These are phyloP conservation scores for Microtus richardsoni DNA, from an alignment of 2,113 vertebrate genomes.

Conservation along the genomic window DNA sequence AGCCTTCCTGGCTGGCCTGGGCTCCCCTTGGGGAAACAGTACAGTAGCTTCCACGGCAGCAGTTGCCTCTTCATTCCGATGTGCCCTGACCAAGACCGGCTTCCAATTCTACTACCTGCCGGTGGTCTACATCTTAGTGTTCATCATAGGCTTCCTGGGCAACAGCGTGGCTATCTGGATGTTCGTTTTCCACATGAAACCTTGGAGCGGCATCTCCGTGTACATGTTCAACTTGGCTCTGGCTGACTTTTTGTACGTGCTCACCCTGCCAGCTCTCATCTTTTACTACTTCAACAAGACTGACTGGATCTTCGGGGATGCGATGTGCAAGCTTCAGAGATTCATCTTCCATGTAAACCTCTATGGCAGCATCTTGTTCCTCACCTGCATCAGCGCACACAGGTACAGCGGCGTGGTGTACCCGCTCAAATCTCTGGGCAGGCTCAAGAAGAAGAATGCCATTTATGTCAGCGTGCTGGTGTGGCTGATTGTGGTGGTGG, in stretches of 20 bases:
- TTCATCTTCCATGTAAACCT: conserved; percentile 99
- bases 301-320: conserved; percentile 97
- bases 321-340: conserved; percentile 95
- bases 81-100: conserved; percentile 96
- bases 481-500: conserved; percentile 92
- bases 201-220: conserved; percentile 99
- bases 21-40: conserved; percentile 81
- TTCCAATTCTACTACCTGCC: conserved; percentile 99
- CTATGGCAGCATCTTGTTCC: conserved; percentile 97
- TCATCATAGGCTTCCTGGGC: conserved; percentile 95
- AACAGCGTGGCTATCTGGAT: conserved; percentile 99
- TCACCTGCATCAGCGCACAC: conserved; percentile 98
- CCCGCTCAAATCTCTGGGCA: conserved; percentile 95
- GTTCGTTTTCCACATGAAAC: conserved; percentile 98
- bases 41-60: conserved; percentile 81
- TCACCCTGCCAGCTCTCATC: conserved; percentile 97
- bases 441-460: conserved; percentile 96
- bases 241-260: conserved; percentile 97
- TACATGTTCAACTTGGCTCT: conserved; percentile 99
- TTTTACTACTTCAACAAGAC: conserved; percentile 99
- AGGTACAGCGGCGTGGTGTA: conserved; percentile 97
- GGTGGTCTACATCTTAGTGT: conserved; percentile 97
- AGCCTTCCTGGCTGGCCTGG: conserved; percentile 76
- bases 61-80: conserved; percentile 87
- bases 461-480: conserved; percentile 93